phyloP scores from a whole-genome alignment of 2,888 invertebrate species.

The Cerceris rybyensis region DNA sequence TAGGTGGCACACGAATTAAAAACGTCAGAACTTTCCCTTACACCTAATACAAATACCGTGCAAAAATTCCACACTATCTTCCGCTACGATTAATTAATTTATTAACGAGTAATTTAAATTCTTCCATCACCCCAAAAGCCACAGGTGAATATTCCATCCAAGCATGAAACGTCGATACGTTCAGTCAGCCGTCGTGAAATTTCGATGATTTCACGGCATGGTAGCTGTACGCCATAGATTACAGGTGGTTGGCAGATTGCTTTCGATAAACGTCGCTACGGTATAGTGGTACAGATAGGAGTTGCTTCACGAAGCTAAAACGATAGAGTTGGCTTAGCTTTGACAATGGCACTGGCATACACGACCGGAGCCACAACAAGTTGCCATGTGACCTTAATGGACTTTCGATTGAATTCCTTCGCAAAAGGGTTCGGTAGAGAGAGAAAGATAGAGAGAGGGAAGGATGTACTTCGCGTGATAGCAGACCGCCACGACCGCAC shows the following conservation, averaged over 20 bases:
- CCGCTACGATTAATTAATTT: too few relatives aligned
- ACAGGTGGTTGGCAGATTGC: constrained; percentile 64
- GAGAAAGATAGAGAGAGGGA: constrained; percentile 13
- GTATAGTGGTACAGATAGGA: constrained; percentile 41
- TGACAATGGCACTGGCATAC: constrained; percentile 63
- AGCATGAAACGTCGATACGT: constrained; percentile 4
- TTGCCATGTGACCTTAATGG: constrained; percentile 72
- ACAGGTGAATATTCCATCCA: too few relatives aligned
- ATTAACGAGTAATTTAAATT: too few relatives aligned
- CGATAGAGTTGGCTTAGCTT: constrained; percentile 52
- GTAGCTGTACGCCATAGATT: constrained; percentile 45
- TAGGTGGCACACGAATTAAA: too few relatives aligned
- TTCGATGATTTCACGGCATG: neutral
- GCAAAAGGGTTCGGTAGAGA: constrained; percentile 4
- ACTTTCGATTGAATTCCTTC: constrained; percentile 72
- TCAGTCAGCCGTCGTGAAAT: constrained; percentile 8
- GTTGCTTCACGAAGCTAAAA: constrained; percentile 36
- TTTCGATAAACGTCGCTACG: constrained; percentile 46
- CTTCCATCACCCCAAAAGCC: too few relatives aligned
- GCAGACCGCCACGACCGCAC: constrained; percentile 30
- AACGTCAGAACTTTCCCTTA: too few relatives aligned
- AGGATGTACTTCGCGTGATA: constrained; percentile 26
- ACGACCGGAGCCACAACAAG: constrained; percentile 67
- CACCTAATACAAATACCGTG: too few relatives aligned
- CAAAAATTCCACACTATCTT: too few relatives aligned